Evolutionary conservation across 2,113 vertebrate genomes (phyloP), one percentile per base, ranked within the genome.

Genomic region (Prietella phreatophila): DNA sequence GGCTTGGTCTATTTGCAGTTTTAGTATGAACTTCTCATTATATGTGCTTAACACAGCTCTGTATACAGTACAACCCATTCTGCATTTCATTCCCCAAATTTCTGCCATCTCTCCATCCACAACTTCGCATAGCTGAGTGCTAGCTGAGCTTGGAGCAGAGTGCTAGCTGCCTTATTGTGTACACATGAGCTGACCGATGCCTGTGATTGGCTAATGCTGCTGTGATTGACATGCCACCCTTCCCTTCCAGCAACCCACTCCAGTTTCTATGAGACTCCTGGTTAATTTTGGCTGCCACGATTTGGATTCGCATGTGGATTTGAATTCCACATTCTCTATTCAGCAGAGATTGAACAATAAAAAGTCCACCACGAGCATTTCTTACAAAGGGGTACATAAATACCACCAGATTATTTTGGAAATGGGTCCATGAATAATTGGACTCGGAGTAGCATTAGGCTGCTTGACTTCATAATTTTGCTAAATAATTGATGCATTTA

Each of bases 401-500:
- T 39, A 55, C 42, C 47, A 19, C 17, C 61, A 11, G 1, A 25
- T 36, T 56, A 47, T 22, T 14, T 83, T n/a, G 4, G 36, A 36
- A 42, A 65, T 19, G 50, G 60, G 50, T 55, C 63, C 50, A 36
- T 55, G 61, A 69, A 36, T 56, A 56, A 61, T 82, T 58, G 47
- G 58, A 71, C 78, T 20, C 20, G 30, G 33, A 67, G 56, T 60
- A 53, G 33, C 6, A 60, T 58, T 55, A 20, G 60, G 47, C 79
- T 60, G 30, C 55, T 39, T 42, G 84, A 79, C 55, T 75, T 89
- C 83, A 80, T 88, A 60, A 83, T 81, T 79, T 39, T 71, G 50
- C 75, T 90, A 20, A 90, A 88, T 90, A 73, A 88, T 84, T 88
- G 69, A 90, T 80, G 63, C 42, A 33, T 76, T 63, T 63, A 50